Percentiles rank a stretch among this genome's conserved stretches.
Conservation (phyloP, 2,113 vertebrate genomes). For the Echinops telfairi region DNA sequence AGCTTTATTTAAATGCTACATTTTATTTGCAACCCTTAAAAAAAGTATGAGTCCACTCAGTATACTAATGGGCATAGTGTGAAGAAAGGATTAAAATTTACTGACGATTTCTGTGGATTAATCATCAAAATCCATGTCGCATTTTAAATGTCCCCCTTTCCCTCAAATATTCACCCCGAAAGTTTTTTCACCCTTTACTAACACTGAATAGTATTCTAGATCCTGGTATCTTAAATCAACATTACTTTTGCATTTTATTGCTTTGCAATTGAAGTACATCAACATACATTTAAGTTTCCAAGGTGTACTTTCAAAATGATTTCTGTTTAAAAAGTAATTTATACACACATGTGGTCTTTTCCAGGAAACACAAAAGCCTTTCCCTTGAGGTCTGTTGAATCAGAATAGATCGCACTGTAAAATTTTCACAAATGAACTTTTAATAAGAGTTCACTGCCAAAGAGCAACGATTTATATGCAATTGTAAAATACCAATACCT, state of each 20-base stretch:
- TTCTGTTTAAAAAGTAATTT: slow-evolving; percentile 81
- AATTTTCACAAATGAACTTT: slow-evolving; percentile 83
- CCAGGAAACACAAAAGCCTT: slow-evolving; percentile 77
- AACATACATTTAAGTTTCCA: slow-evolving; percentile 73
- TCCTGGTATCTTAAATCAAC: slow-evolving; percentile 10
- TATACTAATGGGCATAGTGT: neutral
- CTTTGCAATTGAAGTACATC: slow-evolving; percentile 64
- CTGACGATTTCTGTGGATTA: neutral
- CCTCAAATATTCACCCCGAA: neutral
- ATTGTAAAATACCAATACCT: slow-evolving; percentile 83
- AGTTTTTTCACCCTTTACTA: neutral
- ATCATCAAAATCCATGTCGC: neutral
- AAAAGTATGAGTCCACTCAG: neutral
- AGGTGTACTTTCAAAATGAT: slow-evolving; percentile 72
- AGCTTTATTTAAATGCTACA: neutral
- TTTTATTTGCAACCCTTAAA: neutral
- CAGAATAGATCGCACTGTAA: slow-evolving; percentile 77
- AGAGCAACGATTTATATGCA: slow-evolving; percentile 75
- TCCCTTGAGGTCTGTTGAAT: slow-evolving; percentile 75
- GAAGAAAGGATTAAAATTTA: slow-evolving; percentile 13
- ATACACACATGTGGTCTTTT: slow-evolving; percentile 68
- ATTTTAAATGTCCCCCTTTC: neutral
- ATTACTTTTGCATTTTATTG: slow-evolving; percentile 78
- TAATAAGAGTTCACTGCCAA: slow-evolving; percentile 76
- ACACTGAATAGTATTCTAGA: neutral